These are phyloP conservation scores for Diuraphis noxia DNA, from an alignment of 1,140 invertebrate genomes.

Conservation along the genomic window DNA sequence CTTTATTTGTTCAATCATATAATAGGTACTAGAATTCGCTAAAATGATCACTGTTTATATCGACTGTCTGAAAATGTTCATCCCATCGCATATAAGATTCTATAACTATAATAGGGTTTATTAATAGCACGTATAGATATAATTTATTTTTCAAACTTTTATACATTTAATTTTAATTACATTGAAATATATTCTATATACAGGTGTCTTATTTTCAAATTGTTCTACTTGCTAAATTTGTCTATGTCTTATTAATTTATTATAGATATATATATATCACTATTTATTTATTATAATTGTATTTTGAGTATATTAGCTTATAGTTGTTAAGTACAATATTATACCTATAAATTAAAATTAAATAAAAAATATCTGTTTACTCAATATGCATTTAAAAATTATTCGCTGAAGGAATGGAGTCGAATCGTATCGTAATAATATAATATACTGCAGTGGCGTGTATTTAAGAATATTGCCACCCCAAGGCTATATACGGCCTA, in stretches of 20 bases:
- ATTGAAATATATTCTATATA: not conserved
- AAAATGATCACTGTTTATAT: too few species aligned
- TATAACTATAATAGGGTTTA: not conserved
- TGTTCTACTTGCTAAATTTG: not conserved
- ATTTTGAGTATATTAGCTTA: not conserved
- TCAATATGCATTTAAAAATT: not conserved
- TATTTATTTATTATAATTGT: not conserved
- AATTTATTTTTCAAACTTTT: not conserved
- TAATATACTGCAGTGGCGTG: not conserved
- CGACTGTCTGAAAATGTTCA: not conserved
- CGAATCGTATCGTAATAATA: not conserved
- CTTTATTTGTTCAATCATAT: too few species aligned
- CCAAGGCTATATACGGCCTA: not conserved
- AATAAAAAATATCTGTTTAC: not conserved
- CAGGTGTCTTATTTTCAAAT: not conserved
- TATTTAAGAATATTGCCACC: not conserved
- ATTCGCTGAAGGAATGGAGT: not conserved
- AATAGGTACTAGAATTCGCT: too few species aligned
- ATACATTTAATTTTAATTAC: not conserved
- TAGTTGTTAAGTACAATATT: not conserved
- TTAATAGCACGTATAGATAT: not conserved
- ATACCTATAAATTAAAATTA: not conserved
- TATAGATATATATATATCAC: not conserved
- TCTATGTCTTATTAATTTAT: not conserved
- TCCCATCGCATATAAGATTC: not conserved